Evolutionary conservation across 2,888 invertebrate species (phyloP).

Genomic region (Stenotaenia linearis): DNA sequence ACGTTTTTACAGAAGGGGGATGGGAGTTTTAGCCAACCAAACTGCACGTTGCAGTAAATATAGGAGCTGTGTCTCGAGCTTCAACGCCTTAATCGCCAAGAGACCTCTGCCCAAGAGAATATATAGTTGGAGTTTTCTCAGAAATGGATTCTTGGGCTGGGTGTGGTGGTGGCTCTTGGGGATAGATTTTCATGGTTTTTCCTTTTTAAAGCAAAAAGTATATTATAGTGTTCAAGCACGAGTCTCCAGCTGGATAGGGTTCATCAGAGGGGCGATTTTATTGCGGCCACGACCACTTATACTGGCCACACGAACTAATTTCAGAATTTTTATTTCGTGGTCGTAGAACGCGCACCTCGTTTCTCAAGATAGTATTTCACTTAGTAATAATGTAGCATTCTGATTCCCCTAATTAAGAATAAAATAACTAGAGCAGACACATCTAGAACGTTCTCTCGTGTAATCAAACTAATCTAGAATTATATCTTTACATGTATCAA

Average conservation of each 20-base stretch:
- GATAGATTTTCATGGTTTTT: not conserved
- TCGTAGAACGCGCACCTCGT: not conserved
- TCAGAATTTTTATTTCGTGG: not conserved
- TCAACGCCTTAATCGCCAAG: not conserved
- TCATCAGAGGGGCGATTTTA: not conserved
- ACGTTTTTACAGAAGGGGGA: not conserved
- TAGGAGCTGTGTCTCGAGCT: not conserved
- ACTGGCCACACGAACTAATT: not conserved
- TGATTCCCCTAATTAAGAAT: not conserved
- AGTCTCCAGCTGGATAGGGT: not conserved
- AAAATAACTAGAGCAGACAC: not conserved
- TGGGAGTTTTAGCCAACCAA: not conserved
- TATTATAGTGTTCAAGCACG: not conserved
- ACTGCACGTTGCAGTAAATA: not conserved
- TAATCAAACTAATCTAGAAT: not conserved
- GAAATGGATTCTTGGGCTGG: not conserved
- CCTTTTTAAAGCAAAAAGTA: not conserved
- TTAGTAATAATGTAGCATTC: not conserved
- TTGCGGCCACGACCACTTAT: not conserved
- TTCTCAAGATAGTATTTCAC: not conserved
- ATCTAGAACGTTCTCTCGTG: not conserved
- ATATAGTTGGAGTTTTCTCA: not conserved
- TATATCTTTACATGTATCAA: not conserved
- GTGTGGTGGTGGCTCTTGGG: not conserved
- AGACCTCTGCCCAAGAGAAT: not conserved